phyloP scores from a whole-genome alignment of 2,113 vertebrate species.

The Salvelinus sp. region DNA sequence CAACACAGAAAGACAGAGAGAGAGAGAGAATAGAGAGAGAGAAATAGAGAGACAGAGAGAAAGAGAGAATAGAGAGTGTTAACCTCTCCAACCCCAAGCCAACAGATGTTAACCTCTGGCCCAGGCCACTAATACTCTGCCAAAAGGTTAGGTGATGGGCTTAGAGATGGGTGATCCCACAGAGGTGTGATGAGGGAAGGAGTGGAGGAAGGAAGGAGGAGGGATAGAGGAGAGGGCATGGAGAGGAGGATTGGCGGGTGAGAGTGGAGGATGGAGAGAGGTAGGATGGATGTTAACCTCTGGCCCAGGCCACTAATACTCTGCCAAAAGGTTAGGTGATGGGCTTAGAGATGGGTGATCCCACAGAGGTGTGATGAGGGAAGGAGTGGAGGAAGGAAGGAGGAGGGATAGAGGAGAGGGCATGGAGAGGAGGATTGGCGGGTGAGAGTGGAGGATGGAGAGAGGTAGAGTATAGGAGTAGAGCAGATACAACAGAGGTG shows the following conservation, averaged over 20 bases:
- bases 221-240: too few species aligned
- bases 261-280: not conserved
- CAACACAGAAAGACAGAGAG: too few species aligned
- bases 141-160: too few species aligned
- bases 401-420: too few species aligned
- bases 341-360: not conserved
- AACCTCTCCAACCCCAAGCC: slow-evolving; percentile 19
- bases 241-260: too few species aligned
- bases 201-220: slow-evolving; percentile 6
- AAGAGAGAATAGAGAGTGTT: not conserved
- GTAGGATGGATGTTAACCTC: slow-evolving; percentile 1
- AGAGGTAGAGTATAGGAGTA: not conserved
- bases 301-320: too few species aligned
- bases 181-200: slow-evolving; percentile 10
- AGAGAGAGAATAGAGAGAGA: too few species aligned
- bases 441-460: not conserved
- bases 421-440: not conserved
- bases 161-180: not conserved
- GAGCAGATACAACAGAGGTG: not conserved
- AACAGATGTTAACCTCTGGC: slow-evolving; percentile 15
- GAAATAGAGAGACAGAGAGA: too few species aligned
- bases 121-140: too few species aligned
- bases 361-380: not conserved
- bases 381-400: slow-evolving; percentile 16
- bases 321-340: too few species aligned